A percentile compares a stretch with the other conserved stretches of the same genome.
Evolutionary conservation across 2,113 vertebrate genomes (phyloP).

Genomic region (Cromileptes altivelis): DNA sequence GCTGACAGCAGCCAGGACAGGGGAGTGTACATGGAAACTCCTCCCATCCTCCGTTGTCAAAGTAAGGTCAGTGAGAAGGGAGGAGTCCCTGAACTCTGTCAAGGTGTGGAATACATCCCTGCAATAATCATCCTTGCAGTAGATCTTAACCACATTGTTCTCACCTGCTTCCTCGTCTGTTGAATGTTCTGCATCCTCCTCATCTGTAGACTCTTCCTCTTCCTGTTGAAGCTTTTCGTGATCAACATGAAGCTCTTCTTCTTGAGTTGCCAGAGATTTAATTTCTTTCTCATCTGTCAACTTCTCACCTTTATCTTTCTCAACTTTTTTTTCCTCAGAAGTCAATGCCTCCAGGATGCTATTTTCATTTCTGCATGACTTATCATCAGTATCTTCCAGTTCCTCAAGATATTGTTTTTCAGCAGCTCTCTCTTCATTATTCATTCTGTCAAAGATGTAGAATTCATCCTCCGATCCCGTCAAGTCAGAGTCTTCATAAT

Average conservation of each 20-base stretch:
- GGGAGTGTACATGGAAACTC: conserved; percentile 75
- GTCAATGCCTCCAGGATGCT: neutral
- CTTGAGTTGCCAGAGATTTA: neutral
- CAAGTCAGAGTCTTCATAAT: neutral
- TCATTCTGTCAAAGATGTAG: neutral
- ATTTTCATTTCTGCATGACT: neutral
- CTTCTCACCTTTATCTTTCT: neutral
- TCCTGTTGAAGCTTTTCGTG: conserved; percentile 11
- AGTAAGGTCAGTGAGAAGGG: conserved; percentile 81
- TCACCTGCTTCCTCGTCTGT: conserved; percentile 42
- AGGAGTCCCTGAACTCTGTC: conserved; percentile 73
- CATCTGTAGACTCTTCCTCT: conserved; percentile 20
- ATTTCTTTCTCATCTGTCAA: neutral
- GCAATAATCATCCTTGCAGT: conserved; percentile 63
- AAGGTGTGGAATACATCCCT: conserved; percentile 78
- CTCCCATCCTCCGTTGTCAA: conserved; percentile 67
- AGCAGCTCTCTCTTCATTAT: neutral
- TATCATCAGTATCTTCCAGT: neutral
- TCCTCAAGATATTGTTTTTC: neutral
- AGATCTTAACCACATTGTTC: conserved; percentile 56
- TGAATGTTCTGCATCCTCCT: conserved; percentile 21
- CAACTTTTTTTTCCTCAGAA: neutral
- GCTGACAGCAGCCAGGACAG: conserved; percentile 85
- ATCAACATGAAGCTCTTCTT: conserved; percentile 3
- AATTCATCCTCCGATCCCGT: neutral